Conservation (phyloP, 1,140 invertebrate genomes). For the Conus ventricosus region DNA sequence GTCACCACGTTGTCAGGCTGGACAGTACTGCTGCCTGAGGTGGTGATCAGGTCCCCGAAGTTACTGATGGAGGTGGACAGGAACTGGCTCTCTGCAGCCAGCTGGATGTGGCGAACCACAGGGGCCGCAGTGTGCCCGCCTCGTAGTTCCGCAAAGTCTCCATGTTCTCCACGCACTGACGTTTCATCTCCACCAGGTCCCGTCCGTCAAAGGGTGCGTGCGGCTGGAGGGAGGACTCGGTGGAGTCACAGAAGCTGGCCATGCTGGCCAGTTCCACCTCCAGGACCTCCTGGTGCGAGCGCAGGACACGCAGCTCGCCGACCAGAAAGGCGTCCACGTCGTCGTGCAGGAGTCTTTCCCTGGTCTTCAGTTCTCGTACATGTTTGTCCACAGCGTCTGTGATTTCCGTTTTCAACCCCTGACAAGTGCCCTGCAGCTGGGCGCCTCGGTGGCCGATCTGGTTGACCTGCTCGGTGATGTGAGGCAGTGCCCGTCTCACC, state of each 20-base stretch:
- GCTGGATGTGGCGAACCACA: slow-evolving; percentile 41
- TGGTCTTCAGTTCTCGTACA: slow-evolving; percentile 90
- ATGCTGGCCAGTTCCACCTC: slow-evolving; percentile 95
- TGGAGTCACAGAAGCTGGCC: slow-evolving; percentile 94
- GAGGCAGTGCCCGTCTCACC: slow-evolving; percentile 79
- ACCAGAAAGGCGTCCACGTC: slow-evolving; percentile 92
- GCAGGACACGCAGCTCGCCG: slow-evolving; percentile 87
- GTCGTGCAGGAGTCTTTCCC: slow-evolving; percentile 89
- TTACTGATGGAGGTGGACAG: slow-evolving; percentile 61
- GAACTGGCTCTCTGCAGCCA: slow-evolving; percentile 53
- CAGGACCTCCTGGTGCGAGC: slow-evolving; percentile 92
- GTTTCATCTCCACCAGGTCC: slow-evolving; percentile 63
- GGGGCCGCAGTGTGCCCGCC: slow-evolving; percentile 46
- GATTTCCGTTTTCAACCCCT: slow-evolving; percentile 77
- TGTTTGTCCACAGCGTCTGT: slow-evolving; percentile 88
- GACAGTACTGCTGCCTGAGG: slow-evolving; percentile 23
- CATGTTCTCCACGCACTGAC: slow-evolving; percentile 65
- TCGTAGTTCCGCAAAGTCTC: slow-evolving; percentile 57
- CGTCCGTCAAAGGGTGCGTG: slow-evolving; percentile 68
- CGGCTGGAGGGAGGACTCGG: slow-evolving; percentile 93
- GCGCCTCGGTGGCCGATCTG: slow-evolving; percentile 58
- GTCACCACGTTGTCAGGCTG: background rate
- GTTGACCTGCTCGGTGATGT: slow-evolving; percentile 80
- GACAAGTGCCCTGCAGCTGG: slow-evolving; percentile 59
- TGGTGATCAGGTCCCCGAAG: slow-evolving; percentile 62